phyloP scores from a whole-genome alignment of 1,140 invertebrate species.

The Rhagoletis pomonella region DNA sequence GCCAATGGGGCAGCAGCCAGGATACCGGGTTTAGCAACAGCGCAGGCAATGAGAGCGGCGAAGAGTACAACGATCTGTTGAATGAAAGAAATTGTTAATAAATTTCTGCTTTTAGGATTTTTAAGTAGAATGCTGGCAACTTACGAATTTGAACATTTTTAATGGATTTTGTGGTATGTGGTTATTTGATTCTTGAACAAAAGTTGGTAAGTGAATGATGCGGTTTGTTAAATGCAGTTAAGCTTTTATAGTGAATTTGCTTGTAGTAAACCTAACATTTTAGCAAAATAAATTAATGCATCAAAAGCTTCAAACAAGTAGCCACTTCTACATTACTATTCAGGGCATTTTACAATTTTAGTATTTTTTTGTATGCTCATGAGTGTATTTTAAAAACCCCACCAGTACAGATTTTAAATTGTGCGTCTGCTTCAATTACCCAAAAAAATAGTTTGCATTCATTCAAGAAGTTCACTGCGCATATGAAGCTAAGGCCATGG shows the following conservation, averaged over 20 bases:
- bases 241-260: not conserved
- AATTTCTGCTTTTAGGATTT: not conserved
- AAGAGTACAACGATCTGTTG: slow-evolving; percentile 62
- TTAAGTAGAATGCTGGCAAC: not conserved
- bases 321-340: not conserved
- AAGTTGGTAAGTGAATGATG: not conserved
- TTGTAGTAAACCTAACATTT: not conserved
- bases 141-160: slow-evolving; percentile 56
- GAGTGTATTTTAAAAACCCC: too few relatives aligned
- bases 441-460: too few relatives aligned
- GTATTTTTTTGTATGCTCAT: too few relatives aligned
- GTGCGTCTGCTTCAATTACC: too few relatives aligned
- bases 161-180: not conserved
- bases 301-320: not conserved
- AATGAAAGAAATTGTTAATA: not conserved
- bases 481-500: not conserved
- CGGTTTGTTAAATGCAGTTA: not conserved
- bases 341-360: not conserved
- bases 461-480: too few relatives aligned
- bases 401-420: too few relatives aligned
- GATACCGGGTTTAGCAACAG: slow-evolving; percentile 62
- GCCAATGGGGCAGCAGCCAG: slow-evolving; percentile 57
- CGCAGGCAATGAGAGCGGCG: slow-evolving; percentile 62
- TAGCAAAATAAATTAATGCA: not conserved
- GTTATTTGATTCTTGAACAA: not conserved